Evolutionary conservation across 2,797 vertebrate species (phyloP).

Genomic region (Lepilemur septentrionalis): DNA sequence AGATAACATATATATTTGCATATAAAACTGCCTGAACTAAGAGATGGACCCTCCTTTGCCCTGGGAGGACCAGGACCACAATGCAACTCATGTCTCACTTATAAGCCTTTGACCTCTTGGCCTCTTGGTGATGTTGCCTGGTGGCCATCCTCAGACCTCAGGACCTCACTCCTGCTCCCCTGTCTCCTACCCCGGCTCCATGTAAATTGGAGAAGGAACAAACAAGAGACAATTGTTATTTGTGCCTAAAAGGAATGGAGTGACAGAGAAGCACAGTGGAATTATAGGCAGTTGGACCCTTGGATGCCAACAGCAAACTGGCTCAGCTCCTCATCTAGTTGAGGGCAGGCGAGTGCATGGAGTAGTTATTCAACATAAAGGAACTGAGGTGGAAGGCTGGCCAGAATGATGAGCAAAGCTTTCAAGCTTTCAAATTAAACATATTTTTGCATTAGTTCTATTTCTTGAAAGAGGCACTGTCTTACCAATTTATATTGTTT

Average conservation of each 20-base stretch:
- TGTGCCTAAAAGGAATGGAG: background rate
- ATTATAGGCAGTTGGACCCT: accelerated
- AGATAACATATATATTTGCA: no score
- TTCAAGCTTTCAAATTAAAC: background rate
- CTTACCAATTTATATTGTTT: background rate
- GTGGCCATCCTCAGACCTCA: background rate
- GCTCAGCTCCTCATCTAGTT: background rate
- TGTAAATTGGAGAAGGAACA: background rate
- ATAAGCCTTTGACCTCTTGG: no score
- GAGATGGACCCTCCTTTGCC: no score
- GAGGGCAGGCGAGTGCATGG: accelerated
- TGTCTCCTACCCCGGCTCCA: background rate
- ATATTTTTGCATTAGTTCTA: background rate
- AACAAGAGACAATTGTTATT: background rate
- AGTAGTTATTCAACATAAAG: background rate
- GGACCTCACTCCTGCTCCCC: background rate
- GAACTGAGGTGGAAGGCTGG: background rate
- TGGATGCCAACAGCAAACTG: background rate
- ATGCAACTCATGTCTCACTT: no score
- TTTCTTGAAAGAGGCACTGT: background rate
- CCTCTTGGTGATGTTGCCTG: no score
- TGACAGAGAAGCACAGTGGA: background rate
- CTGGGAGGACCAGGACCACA: no score
- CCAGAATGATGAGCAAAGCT: background rate
- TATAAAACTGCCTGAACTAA: no score